phyloP scores from a whole-genome alignment of 2,797 vertebrate genomes.

The Cuculus canorus region DNA sequence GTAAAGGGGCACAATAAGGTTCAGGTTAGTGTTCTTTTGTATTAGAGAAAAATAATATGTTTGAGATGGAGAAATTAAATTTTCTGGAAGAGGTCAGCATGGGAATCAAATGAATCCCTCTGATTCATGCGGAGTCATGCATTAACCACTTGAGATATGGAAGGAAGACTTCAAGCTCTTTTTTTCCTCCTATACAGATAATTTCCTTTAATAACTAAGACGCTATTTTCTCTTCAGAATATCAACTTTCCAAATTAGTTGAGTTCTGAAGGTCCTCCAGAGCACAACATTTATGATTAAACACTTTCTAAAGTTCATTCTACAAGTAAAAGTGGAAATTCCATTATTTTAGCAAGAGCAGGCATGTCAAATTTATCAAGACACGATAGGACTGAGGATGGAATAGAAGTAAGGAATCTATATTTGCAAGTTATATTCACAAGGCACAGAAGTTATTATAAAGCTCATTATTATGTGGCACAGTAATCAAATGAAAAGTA shows the following conservation, averaged over 20 bases:
- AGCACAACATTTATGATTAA: conserved; percentile 73
- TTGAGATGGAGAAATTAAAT: conserved; percentile 72
- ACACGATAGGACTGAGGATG: neutral
- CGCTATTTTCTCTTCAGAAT: conserved; percentile 70
- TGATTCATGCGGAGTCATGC: conserved; percentile 79
- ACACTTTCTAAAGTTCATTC: conserved; percentile 71
- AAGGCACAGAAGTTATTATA: conserved; percentile 54
- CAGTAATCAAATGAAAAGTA: conserved; percentile 18
- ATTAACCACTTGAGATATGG: conserved; percentile 78
- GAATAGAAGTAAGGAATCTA: neutral
- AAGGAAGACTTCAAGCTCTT: conserved; percentile 62
- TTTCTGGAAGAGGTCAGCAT: conserved; percentile 70
- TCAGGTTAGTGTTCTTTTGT: conserved; percentile 40
- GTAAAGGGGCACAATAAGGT: conserved; percentile 29
- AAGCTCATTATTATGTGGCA: conserved; percentile 37
- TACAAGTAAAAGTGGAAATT: conserved; percentile 58
- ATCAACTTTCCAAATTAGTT: conserved; percentile 75
- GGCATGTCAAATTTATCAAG: conserved; percentile 60
- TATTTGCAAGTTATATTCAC: conserved; percentile 34
- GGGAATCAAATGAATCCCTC: conserved; percentile 71
- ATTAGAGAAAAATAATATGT: conserved; percentile 56
- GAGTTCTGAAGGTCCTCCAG: conserved; percentile 65
- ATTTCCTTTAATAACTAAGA: conserved; percentile 77
- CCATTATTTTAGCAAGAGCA: conserved; percentile 61
- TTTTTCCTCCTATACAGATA: conserved; percentile 70